A percentile compares a stretch with the other conserved stretches of the same genome.
Evolutionary conservation across 1,140 invertebrate species (phyloP).

Genomic region (Nephotettix cincticeps): DNA sequence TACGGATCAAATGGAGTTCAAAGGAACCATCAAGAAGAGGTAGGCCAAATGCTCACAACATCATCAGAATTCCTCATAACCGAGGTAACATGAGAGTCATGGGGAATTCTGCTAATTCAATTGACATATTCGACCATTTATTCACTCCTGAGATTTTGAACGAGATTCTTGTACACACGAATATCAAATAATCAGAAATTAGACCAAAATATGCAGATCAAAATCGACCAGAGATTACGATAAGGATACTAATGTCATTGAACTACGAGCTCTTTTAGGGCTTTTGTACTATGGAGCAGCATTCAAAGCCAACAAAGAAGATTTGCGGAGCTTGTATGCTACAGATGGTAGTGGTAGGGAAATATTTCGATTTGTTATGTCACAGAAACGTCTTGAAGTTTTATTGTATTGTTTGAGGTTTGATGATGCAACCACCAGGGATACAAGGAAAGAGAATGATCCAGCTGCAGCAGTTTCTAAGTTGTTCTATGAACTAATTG

Average conservation of each 20-base stretch:
- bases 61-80: conserved; percentile 14
- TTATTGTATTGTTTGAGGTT: conserved; percentile 12
- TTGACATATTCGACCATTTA: conserved; percentile 17
- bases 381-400: conserved; percentile 14
- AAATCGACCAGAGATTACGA: not conserved
- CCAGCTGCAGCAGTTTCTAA: conserved; percentile 37
- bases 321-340: not conserved
- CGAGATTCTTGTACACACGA: conserved; percentile 15
- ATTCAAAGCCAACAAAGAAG: not conserved
- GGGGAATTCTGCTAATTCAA: conserved; percentile 17
- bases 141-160: conserved; percentile 15
- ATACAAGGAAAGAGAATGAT: conserved; percentile 25
- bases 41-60: conserved; percentile 15
- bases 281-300: not conserved
- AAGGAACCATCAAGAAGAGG: conserved; percentile 3
- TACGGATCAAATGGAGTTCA: not conserved
- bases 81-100: conserved; percentile 11
- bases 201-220: not conserved
- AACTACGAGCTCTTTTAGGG: conserved; percentile 1
- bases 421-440: conserved; percentile 4
- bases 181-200: conserved; percentile 18
- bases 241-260: not conserved
- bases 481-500: conserved; percentile 45
- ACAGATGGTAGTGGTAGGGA: not conserved
- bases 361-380: conserved; percentile 16